Evolutionary conservation across 2,113 vertebrate species (phyloP), one percentile per base, ranked within the genome.

Genomic region (Raja brachyura): DNA sequence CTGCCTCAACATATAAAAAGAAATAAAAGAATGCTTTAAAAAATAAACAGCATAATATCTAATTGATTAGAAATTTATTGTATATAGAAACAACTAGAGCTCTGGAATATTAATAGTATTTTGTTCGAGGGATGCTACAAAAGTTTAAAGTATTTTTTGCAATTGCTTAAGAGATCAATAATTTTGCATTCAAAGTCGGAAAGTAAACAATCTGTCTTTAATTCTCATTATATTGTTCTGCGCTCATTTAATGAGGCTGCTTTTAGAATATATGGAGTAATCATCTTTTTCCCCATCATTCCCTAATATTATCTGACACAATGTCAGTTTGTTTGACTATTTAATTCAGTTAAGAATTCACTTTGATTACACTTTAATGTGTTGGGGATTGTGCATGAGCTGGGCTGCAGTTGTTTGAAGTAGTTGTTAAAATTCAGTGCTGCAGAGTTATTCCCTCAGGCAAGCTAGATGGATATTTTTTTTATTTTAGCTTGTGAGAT

Each of bases 371-470:
- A 70, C 16, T 33, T 70, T 90, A 70, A 90, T 73, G 88, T 33
- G 63, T 63, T 90, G 88, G 63, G 54, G 31, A 70, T 90, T 90
- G 88, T 90, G 66, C 88, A 90, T 22, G 63, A 33, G 66, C 63
- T 90, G 86, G 18, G 63, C 88, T 90, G 88, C 63, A 90, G 88
- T 68, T 90, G 31, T 90, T 90, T 70, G 88, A 90, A 90, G 31
- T 33, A 33, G n/a, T 90, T 68, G 66, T 90, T 90, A 90, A 90
- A 90, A 90, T 70, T 90, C 63, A 39, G 33, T 63, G 68, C 31
- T 10, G 88, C 63, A 39, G 88, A 70, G 70, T 90, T 33, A 39
- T 90, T 66, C 61, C 63, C 63, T 90, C 33, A 70, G 88, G 88
- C 86, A 90, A 90, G 61, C 16, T 66, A 66, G 86, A 90, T 90